Base-by-base conservation (phyloP, 2,888 invertebrate species). In the Torymus tubicola region DNA sequence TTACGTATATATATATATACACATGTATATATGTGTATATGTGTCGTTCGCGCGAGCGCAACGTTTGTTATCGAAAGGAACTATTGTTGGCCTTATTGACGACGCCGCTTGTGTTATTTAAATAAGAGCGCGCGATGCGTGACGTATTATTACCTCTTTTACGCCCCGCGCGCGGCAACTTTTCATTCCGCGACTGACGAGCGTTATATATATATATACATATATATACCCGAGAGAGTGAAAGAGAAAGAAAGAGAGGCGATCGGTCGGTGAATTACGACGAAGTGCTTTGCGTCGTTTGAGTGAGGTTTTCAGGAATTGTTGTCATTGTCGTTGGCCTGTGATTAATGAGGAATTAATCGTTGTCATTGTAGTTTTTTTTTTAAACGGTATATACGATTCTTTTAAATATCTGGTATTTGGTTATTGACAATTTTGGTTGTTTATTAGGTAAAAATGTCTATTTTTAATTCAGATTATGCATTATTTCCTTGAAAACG, bases 21-120 rank as follows among this genome's bases (percentile, higher is more conserved):
- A 69, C 74, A 70, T 72, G 80, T 52, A 14, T 21, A 31, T 52
- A 61, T 21, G 50, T 64, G 65, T 73, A 71, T 64, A 72, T 77
- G 78, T 75, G 50, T 69, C 64, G 73, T 81, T 42, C 42, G 42
- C 42, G 42, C 42, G 42, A 42, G 31, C 21, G 80, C 18, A 21
- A 78, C 78, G 82, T 80, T 82, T 86, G 85, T 88, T 88, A 87
- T 89, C 86, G 84, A 86, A 87, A 86, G 86, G 85, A 87, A 87
- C 88, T 86, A 89, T 88, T 88, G 87, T 88, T 83, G 83, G 72
- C 84, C 81, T 85, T 84, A 85, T 86, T 86, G 86, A 87, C 86
- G 87, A 87, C 86, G 84, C 84, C 82, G 84, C 86, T 72, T 72
- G 61, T 76, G 86, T 87, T 87, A 86, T 88, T 86, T 84, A 86